phyloP scores from a whole-genome alignment of 92 coral and sea anemone species.

The Pocillopora grandis region DNA sequence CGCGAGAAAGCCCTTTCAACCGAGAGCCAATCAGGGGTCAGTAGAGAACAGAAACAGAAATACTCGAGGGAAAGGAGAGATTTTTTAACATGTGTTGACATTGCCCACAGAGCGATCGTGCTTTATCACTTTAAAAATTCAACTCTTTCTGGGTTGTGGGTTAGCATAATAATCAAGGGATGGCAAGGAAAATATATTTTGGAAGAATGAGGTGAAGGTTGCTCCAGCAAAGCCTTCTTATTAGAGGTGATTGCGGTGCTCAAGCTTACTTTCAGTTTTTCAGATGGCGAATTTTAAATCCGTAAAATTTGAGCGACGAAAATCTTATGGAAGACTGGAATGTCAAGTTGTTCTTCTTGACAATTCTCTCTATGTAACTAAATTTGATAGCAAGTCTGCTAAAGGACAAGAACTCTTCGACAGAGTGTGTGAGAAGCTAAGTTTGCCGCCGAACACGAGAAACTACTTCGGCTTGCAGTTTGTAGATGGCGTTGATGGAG shows the following conservation, averaged over 20 bases:
- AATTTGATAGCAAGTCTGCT: conserved; percentile 73
- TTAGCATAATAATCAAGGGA: background rate
- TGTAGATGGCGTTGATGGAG: conserved; percentile 86
- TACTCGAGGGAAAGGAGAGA: background rate
- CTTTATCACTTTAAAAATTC: background rate
- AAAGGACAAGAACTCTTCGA: conserved; percentile 72
- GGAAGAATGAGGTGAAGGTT: background rate
- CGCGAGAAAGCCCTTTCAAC: conserved; percentile 20
- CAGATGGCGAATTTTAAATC: conserved; percentile 23
- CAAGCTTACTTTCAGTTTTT: conserved; percentile 17
- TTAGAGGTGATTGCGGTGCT: background rate
- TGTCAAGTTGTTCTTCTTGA: conserved; percentile 86
- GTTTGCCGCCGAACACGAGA: conserved; percentile 51
- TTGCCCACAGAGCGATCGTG: too few species aligned
- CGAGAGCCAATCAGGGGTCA: conserved; percentile 15
- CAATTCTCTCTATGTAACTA: conserved; percentile 61
- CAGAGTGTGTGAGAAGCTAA: conserved; percentile 63
- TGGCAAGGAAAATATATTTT: background rate
- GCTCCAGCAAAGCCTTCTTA: background rate
- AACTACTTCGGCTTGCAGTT: conserved; percentile 83
- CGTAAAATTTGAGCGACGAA: conserved; percentile 32
- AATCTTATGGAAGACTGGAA: conserved; percentile 47
- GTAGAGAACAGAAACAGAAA: conserved; percentile 8
- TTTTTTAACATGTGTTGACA: background rate
- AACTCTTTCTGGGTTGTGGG: background rate